Evolutionary conservation across 2,113 vertebrate species (phyloP).

Genomic region (Ramphastos sulfuratus): DNA sequence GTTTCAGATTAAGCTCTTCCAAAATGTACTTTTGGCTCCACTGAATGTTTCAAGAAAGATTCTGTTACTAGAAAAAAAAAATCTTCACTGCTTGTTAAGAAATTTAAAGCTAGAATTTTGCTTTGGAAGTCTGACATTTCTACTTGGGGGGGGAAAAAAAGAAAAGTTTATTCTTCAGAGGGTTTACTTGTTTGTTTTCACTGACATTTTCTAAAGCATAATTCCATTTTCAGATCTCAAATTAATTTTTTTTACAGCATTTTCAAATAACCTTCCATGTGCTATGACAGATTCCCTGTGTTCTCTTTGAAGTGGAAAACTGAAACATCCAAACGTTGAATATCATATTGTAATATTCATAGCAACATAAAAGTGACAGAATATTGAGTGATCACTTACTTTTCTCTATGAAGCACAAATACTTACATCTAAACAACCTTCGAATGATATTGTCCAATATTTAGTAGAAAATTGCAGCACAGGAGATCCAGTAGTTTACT

Average conservation of each 20-base stretch:
- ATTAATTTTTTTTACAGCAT: background rate
- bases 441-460: background rate
- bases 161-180: background rate
- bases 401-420: background rate
- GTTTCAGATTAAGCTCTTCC: background rate
- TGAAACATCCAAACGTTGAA: accelerated
- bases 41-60: background rate
- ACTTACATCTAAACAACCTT: background rate
- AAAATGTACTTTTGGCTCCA: background rate
- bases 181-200: background rate
- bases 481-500: background rate
- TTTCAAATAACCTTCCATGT: background rate
- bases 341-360: background rate
- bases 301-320: background rate
- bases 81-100: background rate
- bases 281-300: background rate
- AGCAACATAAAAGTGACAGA: background rate
- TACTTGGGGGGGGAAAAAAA: background rate
- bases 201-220: background rate
- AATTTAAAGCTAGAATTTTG: background rate
- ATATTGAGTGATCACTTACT: background rate
- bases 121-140: background rate
- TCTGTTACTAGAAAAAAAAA: background rate
- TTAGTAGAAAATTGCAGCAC: background rate
- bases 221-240: background rate